Evolutionary conservation across 2,113 vertebrate species (phyloP).

Genomic region (Chunga burmeisteri): DNA sequence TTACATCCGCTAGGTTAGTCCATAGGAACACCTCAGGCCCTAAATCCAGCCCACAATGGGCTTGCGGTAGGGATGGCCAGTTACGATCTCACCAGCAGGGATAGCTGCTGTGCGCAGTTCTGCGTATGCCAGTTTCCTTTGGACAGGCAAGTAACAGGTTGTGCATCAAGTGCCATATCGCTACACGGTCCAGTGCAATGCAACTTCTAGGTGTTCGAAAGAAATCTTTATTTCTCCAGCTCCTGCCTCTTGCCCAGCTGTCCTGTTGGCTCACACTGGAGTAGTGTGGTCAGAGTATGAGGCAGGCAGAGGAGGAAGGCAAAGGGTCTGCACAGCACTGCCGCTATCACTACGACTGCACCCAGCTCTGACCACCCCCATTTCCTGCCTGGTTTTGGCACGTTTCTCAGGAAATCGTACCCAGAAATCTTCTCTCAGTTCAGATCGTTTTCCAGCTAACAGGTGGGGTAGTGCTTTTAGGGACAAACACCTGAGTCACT

Average conservation of each 20-base stretch:
- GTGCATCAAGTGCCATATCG: too few species aligned
- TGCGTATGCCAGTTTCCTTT: not conserved
- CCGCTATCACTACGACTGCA: not conserved
- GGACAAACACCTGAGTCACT: not conserved
- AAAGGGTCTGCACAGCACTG: not conserved
- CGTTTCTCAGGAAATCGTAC: not conserved
- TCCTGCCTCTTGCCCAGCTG: not conserved
- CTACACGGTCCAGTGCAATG: not conserved
- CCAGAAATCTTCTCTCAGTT: not conserved
- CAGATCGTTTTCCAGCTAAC: not conserved
- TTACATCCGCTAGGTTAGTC: not conserved
- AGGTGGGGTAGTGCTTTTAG: not conserved
- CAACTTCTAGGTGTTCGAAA: not conserved
- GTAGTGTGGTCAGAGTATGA: not conserved
- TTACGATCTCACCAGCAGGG: not conserved
- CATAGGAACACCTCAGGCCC: not conserved
- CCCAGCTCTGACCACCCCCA: not conserved
- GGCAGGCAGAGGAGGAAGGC: not conserved
- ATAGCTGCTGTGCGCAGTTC: fast-evolving
- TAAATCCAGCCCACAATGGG: not conserved
- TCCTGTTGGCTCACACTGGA: not conserved
- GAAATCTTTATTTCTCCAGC: not conserved
- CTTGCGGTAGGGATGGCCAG: not conserved
- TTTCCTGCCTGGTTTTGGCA: not conserved
- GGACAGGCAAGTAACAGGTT: not conserved